phyloP scores from a whole-genome alignment of 1,140 invertebrate species.

The Augochlora pura region DNA sequence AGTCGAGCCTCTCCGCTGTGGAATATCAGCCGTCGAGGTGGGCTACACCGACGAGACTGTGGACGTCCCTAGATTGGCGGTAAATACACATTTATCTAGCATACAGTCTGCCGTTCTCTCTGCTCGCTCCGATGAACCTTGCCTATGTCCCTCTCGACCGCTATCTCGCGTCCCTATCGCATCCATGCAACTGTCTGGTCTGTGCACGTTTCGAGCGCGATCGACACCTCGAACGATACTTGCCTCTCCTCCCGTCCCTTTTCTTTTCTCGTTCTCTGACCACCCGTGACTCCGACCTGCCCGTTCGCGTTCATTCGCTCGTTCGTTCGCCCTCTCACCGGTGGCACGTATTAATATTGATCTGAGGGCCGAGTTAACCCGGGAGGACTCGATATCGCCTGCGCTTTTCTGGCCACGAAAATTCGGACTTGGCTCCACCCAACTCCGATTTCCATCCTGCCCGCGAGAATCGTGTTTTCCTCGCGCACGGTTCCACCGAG shows the following conservation, averaged over 20 bases:
- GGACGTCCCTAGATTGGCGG: constrained; percentile 53
- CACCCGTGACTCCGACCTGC: background rate
- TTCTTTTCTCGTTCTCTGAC: background rate
- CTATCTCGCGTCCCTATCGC: background rate
- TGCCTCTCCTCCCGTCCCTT: constrained; percentile 5
- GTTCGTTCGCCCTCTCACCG: constrained; percentile 20
- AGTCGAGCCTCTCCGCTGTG: constrained; percentile 21
- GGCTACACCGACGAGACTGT: constrained; percentile 40
- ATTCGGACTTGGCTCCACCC: constrained; percentile 33
- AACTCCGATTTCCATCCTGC: background rate
- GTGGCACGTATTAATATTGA: constrained; percentile 51
- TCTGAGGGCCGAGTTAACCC: constrained; percentile 35
- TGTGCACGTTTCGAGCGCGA: background rate
- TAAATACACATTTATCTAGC: constrained; percentile 48
- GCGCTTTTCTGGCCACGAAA: constrained; percentile 38
- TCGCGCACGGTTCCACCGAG: background rate
- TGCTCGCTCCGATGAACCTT: background rate
- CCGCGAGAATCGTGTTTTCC: no score
- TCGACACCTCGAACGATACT: constrained; percentile 5
- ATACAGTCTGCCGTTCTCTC: background rate
- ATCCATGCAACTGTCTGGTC: background rate
- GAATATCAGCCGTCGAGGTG: constrained; percentile 35
- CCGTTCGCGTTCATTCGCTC: constrained; percentile 6
- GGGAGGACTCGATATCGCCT: constrained; percentile 27
- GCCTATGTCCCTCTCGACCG: background rate